These are phyloP conservation scores for Melieria omissa DNA, from an alignment of 2,888 invertebrate genomes.

Conservation along the genomic window DNA sequence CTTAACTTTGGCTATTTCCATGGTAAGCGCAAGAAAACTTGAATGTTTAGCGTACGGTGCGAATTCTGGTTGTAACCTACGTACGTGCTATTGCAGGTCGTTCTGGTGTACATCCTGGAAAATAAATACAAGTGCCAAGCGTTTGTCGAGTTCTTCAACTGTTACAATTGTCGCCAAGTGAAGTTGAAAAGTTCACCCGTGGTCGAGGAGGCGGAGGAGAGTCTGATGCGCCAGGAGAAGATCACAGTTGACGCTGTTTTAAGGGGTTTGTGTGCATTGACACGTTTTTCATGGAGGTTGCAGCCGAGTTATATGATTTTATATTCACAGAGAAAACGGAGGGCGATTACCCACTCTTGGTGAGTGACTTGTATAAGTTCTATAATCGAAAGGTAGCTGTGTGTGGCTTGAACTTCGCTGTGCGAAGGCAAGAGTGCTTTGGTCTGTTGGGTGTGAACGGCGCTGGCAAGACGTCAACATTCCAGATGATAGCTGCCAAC, in stretches of 20 bases:
- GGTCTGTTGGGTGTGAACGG: conserved; percentile 89
- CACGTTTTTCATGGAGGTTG: not conserved
- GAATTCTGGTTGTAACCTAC: no score
- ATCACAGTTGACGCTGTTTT: conserved; percentile 50
- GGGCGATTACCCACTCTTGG: conserved; percentile 69
- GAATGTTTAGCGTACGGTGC: not conserved
- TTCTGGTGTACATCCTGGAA: conserved; percentile 56
- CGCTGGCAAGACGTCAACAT: conserved; percentile 87
- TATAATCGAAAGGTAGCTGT: conserved; percentile 72
- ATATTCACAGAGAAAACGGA: conserved; percentile 45
- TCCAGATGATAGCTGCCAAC: conserved; percentile 84
- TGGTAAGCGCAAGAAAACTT: conserved; percentile 37
- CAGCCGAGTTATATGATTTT: not conserved
- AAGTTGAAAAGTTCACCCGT: conserved; percentile 30
- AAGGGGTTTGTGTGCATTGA: conserved; percentile 43
- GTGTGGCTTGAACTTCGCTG: conserved; percentile 75
- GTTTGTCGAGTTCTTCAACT: conserved; percentile 41
- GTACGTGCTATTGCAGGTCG: conserved; percentile 41
- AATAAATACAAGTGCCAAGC: conserved; percentile 50
- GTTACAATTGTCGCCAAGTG: conserved; percentile 42
- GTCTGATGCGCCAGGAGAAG: conserved; percentile 52
- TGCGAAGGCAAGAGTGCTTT: conserved; percentile 80
- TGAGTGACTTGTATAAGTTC: conserved; percentile 72
- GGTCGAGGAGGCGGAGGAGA: conserved; percentile 44
- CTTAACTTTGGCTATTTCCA: conserved; percentile 31